Evolutionary conservation across 2,888 invertebrate species (phyloP), one percentile per base, ranked within the genome.

Genomic region (Conus canariensis): DNA sequence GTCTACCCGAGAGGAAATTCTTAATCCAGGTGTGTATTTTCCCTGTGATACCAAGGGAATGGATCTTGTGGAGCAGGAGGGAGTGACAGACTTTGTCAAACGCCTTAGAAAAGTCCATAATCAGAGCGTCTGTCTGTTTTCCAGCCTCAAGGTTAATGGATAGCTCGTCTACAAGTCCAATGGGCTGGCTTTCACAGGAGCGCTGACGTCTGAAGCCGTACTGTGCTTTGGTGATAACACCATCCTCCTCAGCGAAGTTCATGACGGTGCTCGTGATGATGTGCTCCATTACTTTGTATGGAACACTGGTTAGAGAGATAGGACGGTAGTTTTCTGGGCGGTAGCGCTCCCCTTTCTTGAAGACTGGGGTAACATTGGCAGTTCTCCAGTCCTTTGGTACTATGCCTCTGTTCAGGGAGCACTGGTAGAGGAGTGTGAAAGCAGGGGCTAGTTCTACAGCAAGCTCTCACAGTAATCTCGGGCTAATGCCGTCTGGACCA

Each of bases 301-400:
- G 74, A n/a, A 70, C n/a, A 7, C n/a, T 74, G 19, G 74, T 74
- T n/a, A 74, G 70, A 56, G 70, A 87, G 70, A 87, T 70, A 25
- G 87, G 87, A 10, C 22, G 25, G 74, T 74, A 70, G 70, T 70
- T 70, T 70, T 70, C 70, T 22, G 70, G 70, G 22, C 5, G 70
- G 45, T 45, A 70, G 16, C 70, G 22, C 5, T 74, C 25, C 25
- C n/a, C 74, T 74, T 74, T 74, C 74, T 70, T 70, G 85, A 59
- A 85, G 85, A 85, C 59, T 25, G 85, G 60, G 60, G 87, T 87
- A 60, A 70, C 45, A 70, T 70, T 70, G 25, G 87, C 87, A 25
- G 22, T 30, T 22, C 70, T 30, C 70, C 87, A 87, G 56, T 87
- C 87, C 7, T 25, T 67, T 70, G 87, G 87, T 22, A 70, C 70